Conservation (phyloP, 23 tunicate genomes). For the Trididemnum nubilum region DNA sequence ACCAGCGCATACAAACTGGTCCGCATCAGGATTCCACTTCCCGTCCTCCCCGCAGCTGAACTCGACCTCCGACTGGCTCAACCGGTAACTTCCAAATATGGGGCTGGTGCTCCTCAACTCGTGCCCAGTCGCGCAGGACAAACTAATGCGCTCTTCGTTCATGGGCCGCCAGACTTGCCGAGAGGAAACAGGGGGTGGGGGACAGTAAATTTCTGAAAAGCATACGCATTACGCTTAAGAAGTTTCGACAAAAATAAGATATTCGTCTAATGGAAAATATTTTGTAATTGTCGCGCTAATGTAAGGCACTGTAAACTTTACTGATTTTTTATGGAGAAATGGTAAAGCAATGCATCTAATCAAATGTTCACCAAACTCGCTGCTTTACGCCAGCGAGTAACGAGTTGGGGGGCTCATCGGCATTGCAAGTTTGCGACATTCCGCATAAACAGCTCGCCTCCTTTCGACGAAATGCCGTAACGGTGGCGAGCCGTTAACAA, state of each 20-base stretch:
- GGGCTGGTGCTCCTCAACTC: background rate
- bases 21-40: constrained; percentile 52
- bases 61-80: background rate
- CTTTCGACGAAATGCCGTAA: too few relatives aligned
- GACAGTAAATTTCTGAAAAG: constrained; percentile 48
- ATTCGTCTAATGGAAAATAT: too few relatives aligned
- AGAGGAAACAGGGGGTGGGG: constrained; percentile 23
- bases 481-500: too few relatives aligned
- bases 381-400: too few relatives aligned
- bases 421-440: too few relatives aligned
- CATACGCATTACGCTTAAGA: background rate
- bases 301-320: too few relatives aligned
- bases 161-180: constrained; percentile 28
- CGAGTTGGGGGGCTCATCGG: too few relatives aligned
- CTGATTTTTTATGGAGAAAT: too few relatives aligned
- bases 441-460: too few relatives aligned
- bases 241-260: background rate
- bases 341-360: too few relatives aligned
- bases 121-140: constrained; percentile 54
- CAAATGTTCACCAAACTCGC: too few relatives aligned
- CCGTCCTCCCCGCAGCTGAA: constrained; percentile 49
- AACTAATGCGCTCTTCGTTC: background rate
- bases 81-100: background rate
- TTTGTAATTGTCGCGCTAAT: too few relatives aligned
- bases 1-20: constrained; percentile 42